Percentiles rank a stretch among this genome's conserved stretches.
Conservation (phyloP, 2,797 vertebrate genomes). For the Poecile montanus region DNA sequence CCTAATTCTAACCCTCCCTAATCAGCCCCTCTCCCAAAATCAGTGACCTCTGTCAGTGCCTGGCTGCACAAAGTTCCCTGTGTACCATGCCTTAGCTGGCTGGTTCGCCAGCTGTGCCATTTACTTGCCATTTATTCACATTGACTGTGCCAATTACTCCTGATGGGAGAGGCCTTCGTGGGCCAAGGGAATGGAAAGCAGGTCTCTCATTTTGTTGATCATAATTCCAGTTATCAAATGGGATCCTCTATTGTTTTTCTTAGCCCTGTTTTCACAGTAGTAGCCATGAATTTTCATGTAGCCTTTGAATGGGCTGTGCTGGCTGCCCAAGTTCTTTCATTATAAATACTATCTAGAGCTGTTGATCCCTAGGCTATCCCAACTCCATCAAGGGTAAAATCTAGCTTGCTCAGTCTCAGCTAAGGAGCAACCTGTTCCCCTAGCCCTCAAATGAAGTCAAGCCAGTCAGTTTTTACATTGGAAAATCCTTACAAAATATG, state of each 20-base stretch:
- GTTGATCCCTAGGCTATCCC: not conserved
- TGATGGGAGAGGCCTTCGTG: not conserved
- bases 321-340: not conserved
- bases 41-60: not conserved
- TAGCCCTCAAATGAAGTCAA: not conserved
- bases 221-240: conserved; percentile 19
- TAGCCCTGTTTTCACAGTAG: not conserved
- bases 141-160: not conserved
- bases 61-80: not conserved
- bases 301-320: not conserved
- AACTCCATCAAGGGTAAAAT: not conserved
- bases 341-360: not conserved
- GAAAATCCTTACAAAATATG: not conserved
- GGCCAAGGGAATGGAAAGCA: conserved; percentile 34
- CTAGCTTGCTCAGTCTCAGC: not conserved
- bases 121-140: no score
- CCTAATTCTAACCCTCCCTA: not conserved
- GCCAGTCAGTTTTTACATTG: not conserved
- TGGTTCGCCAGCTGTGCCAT: no score
- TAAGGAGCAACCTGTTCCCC: not conserved
- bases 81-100: not conserved
- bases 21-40: not conserved
- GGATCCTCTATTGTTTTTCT: not conserved
- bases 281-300: not conserved
- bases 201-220: conserved; percentile 15